Evolutionary conservation across 1,140 invertebrate species (phyloP).

Genomic region (Bicyclus anynana): DNA sequence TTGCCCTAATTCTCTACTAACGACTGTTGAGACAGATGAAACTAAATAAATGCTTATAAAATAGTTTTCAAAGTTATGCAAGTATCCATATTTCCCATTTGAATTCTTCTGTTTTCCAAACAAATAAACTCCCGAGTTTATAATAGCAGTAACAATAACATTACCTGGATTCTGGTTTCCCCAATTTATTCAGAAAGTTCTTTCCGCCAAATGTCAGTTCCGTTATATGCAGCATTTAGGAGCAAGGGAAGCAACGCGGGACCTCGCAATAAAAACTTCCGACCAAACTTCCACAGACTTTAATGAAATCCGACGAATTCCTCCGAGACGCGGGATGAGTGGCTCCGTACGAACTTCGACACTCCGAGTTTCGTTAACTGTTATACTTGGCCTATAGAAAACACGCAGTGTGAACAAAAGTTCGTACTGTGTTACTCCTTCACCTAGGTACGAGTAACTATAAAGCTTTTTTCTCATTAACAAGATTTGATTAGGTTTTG

Average conservation of each 20-base stretch:
- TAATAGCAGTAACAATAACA: too few relatives aligned
- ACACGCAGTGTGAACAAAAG: not conserved
- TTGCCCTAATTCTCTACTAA: too few relatives aligned
- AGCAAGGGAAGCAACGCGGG: not conserved
- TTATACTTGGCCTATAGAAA: not conserved
- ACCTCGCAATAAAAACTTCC: constrained; percentile 12
- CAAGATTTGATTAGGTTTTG: too few relatives aligned
- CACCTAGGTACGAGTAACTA: too few relatives aligned
- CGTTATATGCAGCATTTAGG: not conserved
- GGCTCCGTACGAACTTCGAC: constrained; percentile 1
- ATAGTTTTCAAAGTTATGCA: too few relatives aligned
- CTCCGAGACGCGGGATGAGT: constrained; percentile 10
- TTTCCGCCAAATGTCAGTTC: not conserved
- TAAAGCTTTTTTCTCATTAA: too few relatives aligned
- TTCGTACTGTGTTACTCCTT: not conserved
- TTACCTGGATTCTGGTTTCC: not conserved
- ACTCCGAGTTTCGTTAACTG: not conserved
- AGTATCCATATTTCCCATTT: too few relatives aligned
- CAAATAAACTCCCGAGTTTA: too few relatives aligned
- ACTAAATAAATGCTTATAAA: too few relatives aligned
- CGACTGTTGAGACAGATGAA: too few relatives aligned
- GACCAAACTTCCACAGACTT: constrained; percentile 7
- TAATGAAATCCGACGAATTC: constrained; percentile 15
- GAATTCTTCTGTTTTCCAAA: too few relatives aligned
- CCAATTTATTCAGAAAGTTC: not conserved